Base-by-base conservation (phyloP, 2,888 invertebrate species). In the Kryphioiulus occultus region DNA sequence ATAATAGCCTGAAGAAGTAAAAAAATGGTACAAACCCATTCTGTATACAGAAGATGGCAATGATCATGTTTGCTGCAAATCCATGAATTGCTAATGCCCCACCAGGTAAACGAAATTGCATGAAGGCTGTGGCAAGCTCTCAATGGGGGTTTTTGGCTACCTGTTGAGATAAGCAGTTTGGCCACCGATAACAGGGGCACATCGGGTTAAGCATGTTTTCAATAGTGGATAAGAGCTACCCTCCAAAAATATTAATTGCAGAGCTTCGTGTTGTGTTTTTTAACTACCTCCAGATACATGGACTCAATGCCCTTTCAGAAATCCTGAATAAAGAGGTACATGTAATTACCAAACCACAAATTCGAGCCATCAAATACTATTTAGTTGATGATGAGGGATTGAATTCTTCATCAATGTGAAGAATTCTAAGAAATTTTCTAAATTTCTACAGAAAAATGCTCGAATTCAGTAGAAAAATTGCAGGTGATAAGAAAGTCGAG, bases 161-260 rank as follows among this genome's bases (percentile, higher is more conserved):
- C 68, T 68, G 68, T 68, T 26, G 68, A 68, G 68, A 68, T n/a
- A 68, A 68, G 68, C 68, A 26, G 68, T 68, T 68, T 68, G 68
- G 68, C 68, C 68, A 68, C 68, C 68, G 68, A 68, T 68, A 68
- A 68, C 68, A 68, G 68, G 68, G 68, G 68, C 22, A 68, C 68
- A 68, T 68, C 22, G 26, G 68, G 68, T 68, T 68, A 68, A 68
- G 68, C 68, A 26, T 68, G 68, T 68, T 68, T 26, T 68, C 68
- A 68, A 68, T 68, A 22, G 68, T 68, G 22, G 68, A 68, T 68
- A 35, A 35, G 68, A 26, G 26, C 22, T 68, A 68, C 26, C 68
- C 68, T 22, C 68, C 68, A n/a, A n/a, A 68, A 68, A 68, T 68
- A 68, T 68, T 68, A 68, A 68, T 68, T 68, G 68, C 68, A 68